A percentile compares a stretch with the other conserved stretches of the same genome.
Evolutionary conservation across 2,113 vertebrate genomes (phyloP).

Genomic region (Lagopus leucura): DNA sequence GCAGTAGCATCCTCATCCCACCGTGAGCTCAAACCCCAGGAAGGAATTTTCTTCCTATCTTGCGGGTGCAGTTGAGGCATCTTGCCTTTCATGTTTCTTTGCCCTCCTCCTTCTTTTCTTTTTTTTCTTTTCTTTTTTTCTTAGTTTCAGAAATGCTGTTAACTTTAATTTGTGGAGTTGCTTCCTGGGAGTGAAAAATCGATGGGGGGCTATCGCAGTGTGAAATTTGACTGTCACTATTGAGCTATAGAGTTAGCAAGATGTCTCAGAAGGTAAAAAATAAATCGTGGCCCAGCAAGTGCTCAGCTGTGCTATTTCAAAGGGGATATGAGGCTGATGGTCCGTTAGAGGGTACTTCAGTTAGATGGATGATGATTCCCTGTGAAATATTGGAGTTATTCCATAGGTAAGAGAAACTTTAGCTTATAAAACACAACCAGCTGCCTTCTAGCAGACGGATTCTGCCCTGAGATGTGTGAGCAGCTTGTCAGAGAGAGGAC

Average conservation of each 20-base stretch:
- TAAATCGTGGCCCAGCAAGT: constrained; percentile 72
- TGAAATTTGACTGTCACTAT: constrained; percentile 77
- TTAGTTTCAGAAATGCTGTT: constrained; percentile 75
- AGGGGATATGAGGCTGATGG: constrained; percentile 75
- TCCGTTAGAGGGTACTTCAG: constrained; percentile 75
- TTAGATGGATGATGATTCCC: constrained; percentile 76
- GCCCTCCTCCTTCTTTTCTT: not conserved
- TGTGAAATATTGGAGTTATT: constrained; percentile 72
- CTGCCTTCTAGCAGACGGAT: constrained; percentile 12
- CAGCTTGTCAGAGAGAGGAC: constrained; percentile 36
- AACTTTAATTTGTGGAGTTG: constrained; percentile 78
- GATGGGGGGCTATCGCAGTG: constrained; percentile 76
- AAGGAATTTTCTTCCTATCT: not conserved
- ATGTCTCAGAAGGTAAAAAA: constrained; percentile 75
- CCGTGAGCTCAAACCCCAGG: not conserved
- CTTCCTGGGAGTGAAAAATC: constrained; percentile 76
- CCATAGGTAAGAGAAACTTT: constrained; percentile 71
- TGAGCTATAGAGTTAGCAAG: constrained; percentile 77
- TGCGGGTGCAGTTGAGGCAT: not conserved
- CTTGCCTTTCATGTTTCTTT: not conserved
- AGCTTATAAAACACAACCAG: constrained; percentile 61
- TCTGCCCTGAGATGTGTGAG: constrained; percentile 25
- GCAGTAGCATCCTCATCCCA: not conserved
- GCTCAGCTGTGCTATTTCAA: constrained; percentile 76
- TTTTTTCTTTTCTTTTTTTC: not conserved